Conservation (phyloP, 2,797 vertebrate species). For the Myripristis murdjan region DNA sequence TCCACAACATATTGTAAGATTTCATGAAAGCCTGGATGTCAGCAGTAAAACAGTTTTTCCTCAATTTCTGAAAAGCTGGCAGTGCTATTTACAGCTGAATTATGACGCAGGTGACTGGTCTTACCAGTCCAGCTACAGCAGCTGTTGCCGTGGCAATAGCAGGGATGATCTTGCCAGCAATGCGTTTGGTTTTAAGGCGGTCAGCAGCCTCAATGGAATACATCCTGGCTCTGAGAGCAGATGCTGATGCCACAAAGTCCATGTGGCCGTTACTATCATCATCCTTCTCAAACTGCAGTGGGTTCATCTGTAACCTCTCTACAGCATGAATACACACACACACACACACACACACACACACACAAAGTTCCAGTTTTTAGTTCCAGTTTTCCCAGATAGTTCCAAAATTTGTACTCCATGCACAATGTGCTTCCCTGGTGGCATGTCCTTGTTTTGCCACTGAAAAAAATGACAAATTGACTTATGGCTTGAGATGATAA, state of each 20-base stretch:
- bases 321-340: background rate
- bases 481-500: too few species aligned
- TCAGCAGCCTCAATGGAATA: slow-evolving; percentile 96
- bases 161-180: slow-evolving; percentile 98
- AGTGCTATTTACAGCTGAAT: background rate
- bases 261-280: slow-evolving; percentile 95
- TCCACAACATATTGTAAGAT: too few species aligned
- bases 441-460: too few species aligned
- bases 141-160: slow-evolving; percentile 98
- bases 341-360: slow-evolving; percentile 3
- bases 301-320: slow-evolving; percentile 91
- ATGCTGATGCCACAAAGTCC: slow-evolving; percentile 94
- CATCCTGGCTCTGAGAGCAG: slow-evolving; percentile 94
- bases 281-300: slow-evolving; percentile 95
- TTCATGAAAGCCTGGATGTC: background rate
- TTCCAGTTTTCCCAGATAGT: too few species aligned
- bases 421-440: too few species aligned
- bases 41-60: background rate
- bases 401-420: too few species aligned
- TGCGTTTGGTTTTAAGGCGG: slow-evolving; percentile 96
- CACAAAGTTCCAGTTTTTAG: background rate
- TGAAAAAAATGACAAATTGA: too few species aligned
- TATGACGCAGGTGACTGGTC: slow-evolving; percentile 37
- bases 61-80: background rate
- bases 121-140: slow-evolving; percentile 95